phyloP scores from a whole-genome alignment of 2,113 vertebrate species.

The Danio rerio region GRCz12tu NC_133176.1:18579001-18579500 shows the following conservation, averaged over 20 bases:
- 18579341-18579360: too few species aligned
- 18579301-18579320: too few species aligned
- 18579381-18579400: too few species aligned
- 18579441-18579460: too few species aligned
- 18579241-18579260: background rate
- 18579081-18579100: background rate
- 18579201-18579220: background rate
- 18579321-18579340: too few species aligned
- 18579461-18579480: too few species aligned
- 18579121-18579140: background rate
- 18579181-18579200: background rate
- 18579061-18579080: background rate
- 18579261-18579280: background rate
- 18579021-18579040: background rate
- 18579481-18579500: too few species aligned
- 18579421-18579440: too few species aligned
- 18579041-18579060: conserved; percentile 2
- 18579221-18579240: background rate
- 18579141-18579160: background rate
- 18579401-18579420: too few species aligned
- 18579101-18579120: background rate
- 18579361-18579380: too few species aligned
- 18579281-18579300: background rate
- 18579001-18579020: background rate
- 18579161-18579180: background rate